A percentile compares a stretch with the other conserved stretches of the same genome.
phyloP scores from a whole-genome alignment of 2,888 invertebrate species.

The Nineta flava region DNA sequence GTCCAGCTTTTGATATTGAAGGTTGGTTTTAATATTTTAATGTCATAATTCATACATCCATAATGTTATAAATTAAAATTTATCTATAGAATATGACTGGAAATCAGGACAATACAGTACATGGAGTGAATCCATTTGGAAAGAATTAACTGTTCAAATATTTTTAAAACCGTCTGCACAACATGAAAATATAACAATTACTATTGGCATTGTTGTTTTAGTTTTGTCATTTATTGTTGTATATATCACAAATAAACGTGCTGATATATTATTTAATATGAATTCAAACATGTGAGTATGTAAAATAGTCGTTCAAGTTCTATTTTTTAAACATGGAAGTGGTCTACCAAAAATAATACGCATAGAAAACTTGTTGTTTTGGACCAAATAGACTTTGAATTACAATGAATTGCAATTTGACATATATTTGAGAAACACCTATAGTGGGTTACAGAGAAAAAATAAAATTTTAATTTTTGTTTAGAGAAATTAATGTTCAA shows the following conservation, averaged over 20 bases:
- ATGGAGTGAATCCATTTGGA: conserved; percentile 84
- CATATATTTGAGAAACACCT: too few species aligned
- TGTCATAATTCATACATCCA: conserved; percentile 1
- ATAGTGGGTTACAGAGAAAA: too few species aligned
- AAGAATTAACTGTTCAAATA: conserved; percentile 52
- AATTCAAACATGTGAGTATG: conserved; percentile 5
- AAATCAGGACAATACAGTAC: conserved; percentile 61
- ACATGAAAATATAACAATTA: conserved; percentile 35
- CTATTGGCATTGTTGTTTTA: conserved; percentile 33
- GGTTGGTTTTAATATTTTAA: conserved; percentile 29
- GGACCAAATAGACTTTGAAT: too few species aligned
- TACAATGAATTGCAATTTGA: too few species aligned
- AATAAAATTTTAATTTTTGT: too few species aligned
- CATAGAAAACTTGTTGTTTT: too few species aligned
- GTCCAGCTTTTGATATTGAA: conserved; percentile 65
- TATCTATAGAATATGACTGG: conserved; percentile 53
- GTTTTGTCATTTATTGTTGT: conserved; percentile 33
- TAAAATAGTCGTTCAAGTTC: too few species aligned
- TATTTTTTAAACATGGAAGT: too few species aligned
- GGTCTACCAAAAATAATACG: too few species aligned
- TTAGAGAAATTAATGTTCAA: too few species aligned
- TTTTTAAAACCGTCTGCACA: conserved; percentile 55
- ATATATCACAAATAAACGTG: conserved; percentile 33
- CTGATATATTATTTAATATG: conserved; percentile 28
- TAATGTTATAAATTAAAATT: background rate